Percentiles rank a stretch among this genome's conserved stretches.
These are phyloP conservation scores for Drosophila putrida DNA, from an alignment of 2,888 invertebrate species.

Conservation along the genomic window DNA sequence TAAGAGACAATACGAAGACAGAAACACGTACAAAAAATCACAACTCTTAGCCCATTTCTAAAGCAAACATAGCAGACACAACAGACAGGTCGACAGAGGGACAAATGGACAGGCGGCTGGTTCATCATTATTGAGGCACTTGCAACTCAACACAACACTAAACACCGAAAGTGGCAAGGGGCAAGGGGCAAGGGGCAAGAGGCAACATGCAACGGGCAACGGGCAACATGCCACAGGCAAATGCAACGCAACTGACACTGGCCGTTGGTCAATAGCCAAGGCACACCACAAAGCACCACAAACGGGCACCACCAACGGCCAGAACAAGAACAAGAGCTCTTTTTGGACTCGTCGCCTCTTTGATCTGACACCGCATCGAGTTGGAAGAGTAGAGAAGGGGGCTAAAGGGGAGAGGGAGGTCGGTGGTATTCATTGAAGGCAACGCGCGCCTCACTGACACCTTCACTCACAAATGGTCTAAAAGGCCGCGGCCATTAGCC, in stretches of 20 bases:
- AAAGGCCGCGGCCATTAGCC: slow-evolving; percentile 81
- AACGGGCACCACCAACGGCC: slow-evolving; percentile 29
- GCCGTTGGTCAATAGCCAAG: slow-evolving; percentile 41
- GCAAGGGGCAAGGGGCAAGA: slow-evolving; percentile 34
- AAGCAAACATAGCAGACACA: slow-evolving; percentile 16
- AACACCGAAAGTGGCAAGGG: slow-evolving; percentile 27
- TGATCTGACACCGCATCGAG: slow-evolving; percentile 69
- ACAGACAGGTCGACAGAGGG: background rate
- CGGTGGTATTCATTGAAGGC: slow-evolving; percentile 67
- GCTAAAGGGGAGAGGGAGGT: background rate
- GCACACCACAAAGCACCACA: slow-evolving; percentile 35
- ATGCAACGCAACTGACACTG: slow-evolving; percentile 28
- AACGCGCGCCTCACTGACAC: slow-evolving; percentile 65
- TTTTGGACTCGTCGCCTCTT: slow-evolving; percentile 44
- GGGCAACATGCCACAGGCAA: slow-evolving; percentile 38
- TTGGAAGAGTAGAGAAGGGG: background rate
- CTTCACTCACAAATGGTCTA: slow-evolving; percentile 73
- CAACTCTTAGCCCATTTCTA: slow-evolving; percentile 18
- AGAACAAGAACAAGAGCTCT: slow-evolving; percentile 68
- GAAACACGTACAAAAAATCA: slow-evolving; percentile 16
- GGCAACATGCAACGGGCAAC: slow-evolving; percentile 8
- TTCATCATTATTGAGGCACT: slow-evolving; percentile 55
- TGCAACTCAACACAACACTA: slow-evolving; percentile 44
- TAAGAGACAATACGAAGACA: slow-evolving; percentile 4
- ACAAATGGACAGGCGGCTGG: slow-evolving; percentile 19